phyloP scores from a whole-genome alignment of 1,140 invertebrate genomes.

The Rhopalosiphum maidis region DNA sequence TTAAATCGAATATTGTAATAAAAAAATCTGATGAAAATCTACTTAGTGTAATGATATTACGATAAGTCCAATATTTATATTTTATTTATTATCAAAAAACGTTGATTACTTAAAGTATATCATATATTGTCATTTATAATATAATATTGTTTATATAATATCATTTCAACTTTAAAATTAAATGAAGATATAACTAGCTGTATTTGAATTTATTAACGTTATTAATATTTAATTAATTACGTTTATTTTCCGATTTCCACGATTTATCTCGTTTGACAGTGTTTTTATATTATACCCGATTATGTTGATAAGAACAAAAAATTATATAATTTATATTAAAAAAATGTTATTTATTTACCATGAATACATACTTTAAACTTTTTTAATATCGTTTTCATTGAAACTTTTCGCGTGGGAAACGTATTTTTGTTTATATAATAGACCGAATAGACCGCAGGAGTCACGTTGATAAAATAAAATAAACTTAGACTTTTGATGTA shows the following conservation, averaged over 20 bases:
- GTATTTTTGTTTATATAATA: not conserved
- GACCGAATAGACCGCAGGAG: not conserved
- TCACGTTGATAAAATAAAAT: not conserved
- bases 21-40: not conserved
- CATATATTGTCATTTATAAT: not conserved
- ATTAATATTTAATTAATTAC: not conserved
- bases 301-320: not conserved
- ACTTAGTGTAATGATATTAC: constrained; percentile 4
- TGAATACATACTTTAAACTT: not conserved
- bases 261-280: not conserved
- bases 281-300: not conserved
- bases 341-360: not conserved
- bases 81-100: not conserved
- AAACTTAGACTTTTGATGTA: not conserved
- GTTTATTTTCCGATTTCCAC: not conserved
- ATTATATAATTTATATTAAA: not conserved
- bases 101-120: not conserved
- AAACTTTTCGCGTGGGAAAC: not conserved
- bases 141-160: not conserved
- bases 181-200: not conserved
- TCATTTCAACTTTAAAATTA: not conserved
- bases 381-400: not conserved
- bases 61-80: not conserved
- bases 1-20: constrained; percentile 1
- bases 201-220: not conserved